Conservation (phyloP, 2,113 vertebrate species). For the Orientallactaga bullata region DNA sequence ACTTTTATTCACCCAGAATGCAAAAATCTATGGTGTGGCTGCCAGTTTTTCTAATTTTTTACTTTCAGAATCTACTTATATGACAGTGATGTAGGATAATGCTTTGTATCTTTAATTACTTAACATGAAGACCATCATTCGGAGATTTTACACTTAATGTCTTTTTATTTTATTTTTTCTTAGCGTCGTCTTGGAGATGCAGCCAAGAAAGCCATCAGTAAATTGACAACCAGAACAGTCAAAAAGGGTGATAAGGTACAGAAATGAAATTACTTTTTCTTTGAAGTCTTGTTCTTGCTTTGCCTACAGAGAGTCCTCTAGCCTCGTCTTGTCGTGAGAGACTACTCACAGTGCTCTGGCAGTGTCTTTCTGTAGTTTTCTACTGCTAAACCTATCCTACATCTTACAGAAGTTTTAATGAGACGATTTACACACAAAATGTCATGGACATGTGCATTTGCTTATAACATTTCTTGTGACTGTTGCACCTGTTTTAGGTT, state of each 20-base stretch:
- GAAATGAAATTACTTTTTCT: conserved; percentile 49
- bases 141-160: conserved; percentile 76
- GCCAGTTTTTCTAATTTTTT: conserved; percentile 29
- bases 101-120: conserved; percentile 65
- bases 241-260: conserved; percentile 98
- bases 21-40: not conserved
- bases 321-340: not conserved
- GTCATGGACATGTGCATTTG: not conserved
- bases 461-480: not conserved
- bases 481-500: not conserved
- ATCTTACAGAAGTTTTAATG: not conserved
- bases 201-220: conserved; percentile 97
- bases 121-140: conserved; percentile 65
- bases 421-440: not conserved
- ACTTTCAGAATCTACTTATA: conserved; percentile 37
- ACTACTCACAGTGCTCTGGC: not conserved
- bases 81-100: conserved; percentile 50
- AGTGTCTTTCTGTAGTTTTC: not conserved
- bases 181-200: conserved; percentile 98
- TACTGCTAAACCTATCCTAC: not conserved
- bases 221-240: conserved; percentile 97
- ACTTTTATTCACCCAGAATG: not conserved
- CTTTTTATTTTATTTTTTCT: conserved; percentile 82
- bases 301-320: not conserved
- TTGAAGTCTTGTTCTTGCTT: not conserved